Evolutionary conservation across 2,797 vertebrate species (phyloP), one percentile per base, ranked within the genome.

Genomic region (Sparidentex hasta): DNA sequence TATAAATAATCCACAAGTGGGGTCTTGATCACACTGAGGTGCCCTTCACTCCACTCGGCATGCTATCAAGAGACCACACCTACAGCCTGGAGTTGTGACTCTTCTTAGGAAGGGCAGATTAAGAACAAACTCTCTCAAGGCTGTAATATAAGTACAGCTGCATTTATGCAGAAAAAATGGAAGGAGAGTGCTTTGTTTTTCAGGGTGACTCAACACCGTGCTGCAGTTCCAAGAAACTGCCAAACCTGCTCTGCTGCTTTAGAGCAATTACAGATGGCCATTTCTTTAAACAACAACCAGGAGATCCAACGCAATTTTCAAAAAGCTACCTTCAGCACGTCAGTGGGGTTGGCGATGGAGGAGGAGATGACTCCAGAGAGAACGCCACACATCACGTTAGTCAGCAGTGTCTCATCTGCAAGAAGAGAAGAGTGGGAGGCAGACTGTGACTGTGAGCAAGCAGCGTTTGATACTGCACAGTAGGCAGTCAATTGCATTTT

Each of bases 351-450:
- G 88, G 98, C 98, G 25, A 99, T 95, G 1, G 97, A 94, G 2
- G 97, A 99, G 14, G 98, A 99, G 88, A 99, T 91, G 80, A 99
- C 98, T 81, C 98, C 98, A 0, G 98, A 97, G 56, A 99, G 95
- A 71, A 99, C 92, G 0, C 97, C 98, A 59, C 97, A 99, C 64
- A 95, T 91, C 50, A 98, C 96, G 74, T 98, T 99, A 88, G 97
- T 96, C 69, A 98, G 92, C 92, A 99, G 84, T 0, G 97, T 98
- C 92, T 99, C 98, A 90, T 99, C 98, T 99, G 96, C 81, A 95
- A 96, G 54, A 75, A 43, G 38, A 80, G 65, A 80, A 52, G 67
- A 71, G 74, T 18, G 55, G 25, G 71, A 56, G 38, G 55, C 23
- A 65, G 11, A 44, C 14, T 59, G 25, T 48, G 29, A 78, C 41